Percentiles rank a stretch among this genome's conserved stretches.
Evolutionary conservation across 2,113 vertebrate genomes (phyloP).

Genomic region (Parus major): DNA sequence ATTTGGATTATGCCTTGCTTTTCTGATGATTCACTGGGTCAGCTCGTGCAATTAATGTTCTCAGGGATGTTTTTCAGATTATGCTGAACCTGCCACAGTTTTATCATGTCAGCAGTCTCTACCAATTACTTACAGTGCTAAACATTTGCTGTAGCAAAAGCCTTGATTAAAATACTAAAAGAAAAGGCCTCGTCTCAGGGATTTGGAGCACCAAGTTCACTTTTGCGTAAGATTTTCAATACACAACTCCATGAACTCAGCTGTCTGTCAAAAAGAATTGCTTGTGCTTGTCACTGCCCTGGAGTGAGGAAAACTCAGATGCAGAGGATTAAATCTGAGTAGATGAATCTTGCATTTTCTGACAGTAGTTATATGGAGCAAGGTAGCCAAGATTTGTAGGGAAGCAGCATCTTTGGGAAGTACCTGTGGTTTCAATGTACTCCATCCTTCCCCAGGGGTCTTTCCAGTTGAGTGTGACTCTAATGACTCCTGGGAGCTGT

Average conservation of each 20-base stretch:
- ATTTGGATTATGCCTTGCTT: not conserved
- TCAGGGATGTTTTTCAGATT: slow-evolving; percentile 2
- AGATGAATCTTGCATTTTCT: not conserved
- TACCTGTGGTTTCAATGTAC: not conserved
- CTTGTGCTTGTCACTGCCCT: not conserved
- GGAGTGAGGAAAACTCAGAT: not conserved
- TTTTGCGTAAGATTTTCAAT: not conserved
- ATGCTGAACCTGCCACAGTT: not conserved
- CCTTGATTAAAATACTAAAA: not conserved
- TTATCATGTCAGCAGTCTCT: slow-evolving; percentile 28
- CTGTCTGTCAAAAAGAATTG: not conserved
- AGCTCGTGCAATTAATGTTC: not conserved
- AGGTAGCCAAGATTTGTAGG: not conserved
- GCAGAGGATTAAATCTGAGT: not conserved
- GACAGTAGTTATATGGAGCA: not conserved
- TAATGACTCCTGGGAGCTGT: not conserved
- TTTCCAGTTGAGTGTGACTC: not conserved
- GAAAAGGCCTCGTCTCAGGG: not conserved
- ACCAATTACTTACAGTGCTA: not conserved
- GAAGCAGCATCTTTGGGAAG: not conserved
- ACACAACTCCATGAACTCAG: not conserved
- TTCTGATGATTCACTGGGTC: slow-evolving; percentile 1
- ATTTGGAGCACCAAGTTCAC: not conserved
- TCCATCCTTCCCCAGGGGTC: not conserved
- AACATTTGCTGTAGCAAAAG: not conserved